Conservation (phyloP, 2,113 vertebrate genomes). For the Riparia riparia region DNA sequence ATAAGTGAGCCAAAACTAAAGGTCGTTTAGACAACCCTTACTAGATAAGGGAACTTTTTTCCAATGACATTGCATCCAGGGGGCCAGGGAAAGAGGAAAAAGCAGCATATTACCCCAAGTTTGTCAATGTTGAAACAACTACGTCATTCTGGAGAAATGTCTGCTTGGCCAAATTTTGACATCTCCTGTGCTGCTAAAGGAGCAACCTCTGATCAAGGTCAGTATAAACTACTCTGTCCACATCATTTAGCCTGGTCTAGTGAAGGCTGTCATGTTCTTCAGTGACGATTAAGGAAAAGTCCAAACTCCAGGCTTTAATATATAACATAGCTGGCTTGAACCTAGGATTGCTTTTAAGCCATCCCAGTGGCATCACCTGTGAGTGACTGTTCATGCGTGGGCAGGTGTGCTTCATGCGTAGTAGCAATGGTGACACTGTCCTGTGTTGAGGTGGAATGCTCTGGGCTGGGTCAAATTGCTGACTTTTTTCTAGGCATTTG, state of each 20-base stretch:
- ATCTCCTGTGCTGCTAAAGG: not conserved
- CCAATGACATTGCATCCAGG: not conserved
- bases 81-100: not conserved
- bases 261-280: not conserved
- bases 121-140: not conserved
- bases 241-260: not conserved
- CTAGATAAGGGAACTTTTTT: not conserved
- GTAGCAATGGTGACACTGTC: not conserved
- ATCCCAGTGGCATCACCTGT: not conserved
- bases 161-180: not conserved
- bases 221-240: not conserved
- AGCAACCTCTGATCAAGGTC: conserved; percentile 3
- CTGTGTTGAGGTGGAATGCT: not conserved
- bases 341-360: not conserved
- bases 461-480: not conserved
- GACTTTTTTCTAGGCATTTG: not conserved
- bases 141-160: not conserved
- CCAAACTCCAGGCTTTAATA: not conserved
- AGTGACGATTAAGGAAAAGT: not conserved
- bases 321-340: not conserved
- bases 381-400: not conserved
- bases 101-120: not conserved
- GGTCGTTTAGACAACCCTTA: not conserved
- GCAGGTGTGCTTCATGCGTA: not conserved
- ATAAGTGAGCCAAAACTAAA: not conserved